phyloP scores from a whole-genome alignment of 2,797 vertebrate genomes.

The Peromyscus aztecus region DNA sequence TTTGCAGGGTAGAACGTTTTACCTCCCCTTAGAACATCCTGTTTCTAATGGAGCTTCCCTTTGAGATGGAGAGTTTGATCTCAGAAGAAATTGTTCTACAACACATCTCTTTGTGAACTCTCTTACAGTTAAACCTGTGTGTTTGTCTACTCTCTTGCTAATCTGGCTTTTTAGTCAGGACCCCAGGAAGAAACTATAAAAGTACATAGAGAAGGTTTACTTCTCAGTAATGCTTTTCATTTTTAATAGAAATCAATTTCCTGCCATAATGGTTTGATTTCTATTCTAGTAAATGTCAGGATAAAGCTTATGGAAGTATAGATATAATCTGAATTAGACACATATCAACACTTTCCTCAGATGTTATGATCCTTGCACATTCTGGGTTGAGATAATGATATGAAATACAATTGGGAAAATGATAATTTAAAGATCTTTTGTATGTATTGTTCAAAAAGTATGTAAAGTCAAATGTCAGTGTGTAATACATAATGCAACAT shows the following conservation, averaged over 20 bases:
- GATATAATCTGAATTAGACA: slow-evolving; percentile 11
- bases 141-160: neutral
- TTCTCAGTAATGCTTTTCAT: slow-evolving; percentile 1
- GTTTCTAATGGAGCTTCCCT: neutral
- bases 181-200: neutral
- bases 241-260: slow-evolving; percentile 34
- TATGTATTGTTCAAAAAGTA: neutral
- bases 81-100: neutral
- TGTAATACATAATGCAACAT: neutral
- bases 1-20: neutral
- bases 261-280: neutral
- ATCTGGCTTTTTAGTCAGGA: neutral
- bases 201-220: neutral
- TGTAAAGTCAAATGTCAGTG: slow-evolving; percentile 3
- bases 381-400: neutral
- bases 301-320: neutral
- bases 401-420: slow-evolving; percentile 1
- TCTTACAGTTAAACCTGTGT: neutral
- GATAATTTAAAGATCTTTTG: slow-evolving; percentile 19
- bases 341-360: neutral
- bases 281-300: neutral
- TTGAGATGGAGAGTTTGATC: neutral
- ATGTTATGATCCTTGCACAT: neutral
- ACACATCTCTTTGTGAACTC: neutral
- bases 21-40: neutral